Evolutionary conservation across 2,113 vertebrate species (phyloP), one percentile per base, ranked within the genome.

Genomic region (Coreoperca whiteheadi): DNA sequence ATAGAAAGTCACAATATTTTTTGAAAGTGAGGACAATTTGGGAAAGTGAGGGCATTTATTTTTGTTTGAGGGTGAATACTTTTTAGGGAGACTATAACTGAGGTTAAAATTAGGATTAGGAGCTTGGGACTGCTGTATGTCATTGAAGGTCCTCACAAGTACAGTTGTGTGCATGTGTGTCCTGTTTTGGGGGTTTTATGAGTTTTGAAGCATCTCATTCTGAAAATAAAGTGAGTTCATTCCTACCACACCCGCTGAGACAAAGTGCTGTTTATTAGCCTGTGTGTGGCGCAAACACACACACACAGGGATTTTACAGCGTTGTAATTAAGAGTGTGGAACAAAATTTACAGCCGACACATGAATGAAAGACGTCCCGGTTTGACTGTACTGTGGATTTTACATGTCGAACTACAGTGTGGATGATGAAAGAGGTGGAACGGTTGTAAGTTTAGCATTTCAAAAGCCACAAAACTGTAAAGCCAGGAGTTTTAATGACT

Each of bases 221-320:
- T 73, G 51, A 78, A 89, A 77, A 82, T 74, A 80, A 83, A 85
- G 65, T 30, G 28, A 81, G 70, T 83, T 73, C 50, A 80, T 68
- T 79, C 69, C 75, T 8, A 25, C 53, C 50, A 41, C 76, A 60
- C 57, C 64, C 34, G 34, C 48, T 79, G n/a, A 66, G 48, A 15
- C 28, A 56, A 82, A 64, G 21, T 68, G 60, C 25, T 43, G 20
- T 63, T 81, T 79, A 87, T 81, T 81, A 83, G 75, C 25, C 14
- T 57, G 56, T 64, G 76, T 84, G 63, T 46, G 48, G 30, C 41
- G 25, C 73, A 63, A 10, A 46, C 63, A 57, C 56, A 53, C 50
- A 69, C 64, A 56, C 46, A 63, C 50, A 28, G 1, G 70, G 11
- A 18, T 61, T 77, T 77, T 73, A 81, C n/a, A 25, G 66, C 15